Evolutionary conservation across 2,797 vertebrate genomes (phyloP).

Genomic region (Aphelocoma californica): DNA sequence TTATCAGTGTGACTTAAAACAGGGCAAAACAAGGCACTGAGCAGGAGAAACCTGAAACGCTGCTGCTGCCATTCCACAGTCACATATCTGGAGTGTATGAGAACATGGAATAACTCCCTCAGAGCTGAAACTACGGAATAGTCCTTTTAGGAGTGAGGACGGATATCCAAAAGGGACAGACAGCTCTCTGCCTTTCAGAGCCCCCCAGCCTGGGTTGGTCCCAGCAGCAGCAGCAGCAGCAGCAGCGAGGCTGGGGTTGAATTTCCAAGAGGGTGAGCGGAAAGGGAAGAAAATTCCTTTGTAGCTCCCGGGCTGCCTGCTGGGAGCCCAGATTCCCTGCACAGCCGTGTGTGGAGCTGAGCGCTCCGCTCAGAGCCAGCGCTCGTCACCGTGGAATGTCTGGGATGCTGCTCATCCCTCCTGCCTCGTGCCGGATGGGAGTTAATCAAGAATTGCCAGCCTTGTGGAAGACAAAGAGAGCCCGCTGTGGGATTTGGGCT

Average conservation of each 20-base stretch:
- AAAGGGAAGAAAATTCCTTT: not conserved
- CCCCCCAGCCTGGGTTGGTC: rapidly evolving
- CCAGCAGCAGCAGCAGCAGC: not conserved
- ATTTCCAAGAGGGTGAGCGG: not conserved
- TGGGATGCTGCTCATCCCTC: not conserved
- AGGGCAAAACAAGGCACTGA: not conserved
- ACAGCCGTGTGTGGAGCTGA: rapidly evolving
- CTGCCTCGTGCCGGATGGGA: not conserved
- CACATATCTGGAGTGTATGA: rapidly evolving
- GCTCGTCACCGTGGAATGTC: not conserved
- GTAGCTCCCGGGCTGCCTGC: not conserved
- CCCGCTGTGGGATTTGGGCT: not conserved
- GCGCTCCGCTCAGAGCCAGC: rapidly evolving
- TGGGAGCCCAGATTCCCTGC: not conserved
- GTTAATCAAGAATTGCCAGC: not conserved
- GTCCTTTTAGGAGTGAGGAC: not conserved
- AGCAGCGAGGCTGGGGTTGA: not conserved
- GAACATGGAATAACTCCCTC: not conserved
- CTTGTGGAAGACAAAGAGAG: not conserved
- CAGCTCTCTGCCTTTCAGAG: not conserved
- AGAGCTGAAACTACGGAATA: not conserved
- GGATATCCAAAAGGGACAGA: not conserved
- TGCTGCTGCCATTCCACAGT: rapidly evolving
- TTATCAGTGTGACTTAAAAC: not conserved
- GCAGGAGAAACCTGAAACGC: not conserved